Evolutionary conservation across 2,888 invertebrate species (phyloP).

Genomic region (Synergus gifuensis): DNA sequence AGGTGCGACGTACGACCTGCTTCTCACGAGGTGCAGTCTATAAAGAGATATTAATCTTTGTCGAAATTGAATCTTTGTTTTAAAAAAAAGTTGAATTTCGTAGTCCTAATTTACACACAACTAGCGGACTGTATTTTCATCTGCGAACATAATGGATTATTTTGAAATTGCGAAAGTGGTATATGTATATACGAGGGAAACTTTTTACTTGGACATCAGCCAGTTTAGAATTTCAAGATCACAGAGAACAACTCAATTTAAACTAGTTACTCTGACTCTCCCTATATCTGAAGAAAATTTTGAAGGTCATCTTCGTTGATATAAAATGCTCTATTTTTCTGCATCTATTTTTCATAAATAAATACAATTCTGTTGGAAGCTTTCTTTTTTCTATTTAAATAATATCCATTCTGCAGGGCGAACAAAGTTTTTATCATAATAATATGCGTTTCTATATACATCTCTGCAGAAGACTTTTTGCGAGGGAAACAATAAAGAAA

Average conservation of each 20-base stretch:
- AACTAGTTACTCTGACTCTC: background rate
- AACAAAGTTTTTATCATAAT: conserved; percentile 32
- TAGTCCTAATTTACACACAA: background rate
- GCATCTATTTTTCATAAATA: background rate
- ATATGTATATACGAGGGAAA: background rate
- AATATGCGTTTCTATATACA: conserved; percentile 38
- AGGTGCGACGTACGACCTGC: conserved; percentile 37
- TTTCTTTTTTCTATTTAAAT: background rate
- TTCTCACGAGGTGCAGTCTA: conserved; percentile 11
- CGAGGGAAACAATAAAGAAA: background rate
- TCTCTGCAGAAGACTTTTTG: background rate
- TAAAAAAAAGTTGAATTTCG: background rate
- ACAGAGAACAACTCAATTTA: conserved; percentile 3
- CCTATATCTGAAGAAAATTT: background rate
- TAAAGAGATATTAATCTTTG: background rate
- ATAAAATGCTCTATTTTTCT: background rate
- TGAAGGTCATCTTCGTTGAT: background rate
- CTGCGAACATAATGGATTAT: background rate
- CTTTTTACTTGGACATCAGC: conserved; percentile 11
- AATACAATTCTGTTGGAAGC: background rate
- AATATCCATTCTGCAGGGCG: conserved; percentile 4
- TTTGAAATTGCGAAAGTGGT: background rate
- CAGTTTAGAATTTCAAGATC: conserved; percentile 14
- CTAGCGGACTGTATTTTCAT: background rate
- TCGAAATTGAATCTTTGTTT: background rate